Evolutionary conservation across 2,113 vertebrate species (phyloP).

Genomic region (Brachypteracias leptosomus): DNA sequence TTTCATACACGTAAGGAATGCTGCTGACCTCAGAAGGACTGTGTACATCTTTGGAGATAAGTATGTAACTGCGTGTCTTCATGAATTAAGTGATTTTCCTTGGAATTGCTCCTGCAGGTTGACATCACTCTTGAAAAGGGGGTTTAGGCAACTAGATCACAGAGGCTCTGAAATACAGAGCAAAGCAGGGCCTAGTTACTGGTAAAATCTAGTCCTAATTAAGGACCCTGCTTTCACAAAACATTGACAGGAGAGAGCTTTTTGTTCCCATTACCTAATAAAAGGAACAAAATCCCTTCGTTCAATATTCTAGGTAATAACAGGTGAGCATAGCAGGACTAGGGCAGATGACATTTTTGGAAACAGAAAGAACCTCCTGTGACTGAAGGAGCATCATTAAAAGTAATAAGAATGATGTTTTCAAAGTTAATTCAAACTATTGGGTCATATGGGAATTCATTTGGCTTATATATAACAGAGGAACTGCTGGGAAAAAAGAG

Average conservation of each 20-base stretch:
- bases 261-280: neutral
- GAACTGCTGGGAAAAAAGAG: neutral
- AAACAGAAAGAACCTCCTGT: neutral
- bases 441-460: neutral
- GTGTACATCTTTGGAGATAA: neutral
- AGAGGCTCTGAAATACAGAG: neutral
- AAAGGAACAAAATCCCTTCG: neutral
- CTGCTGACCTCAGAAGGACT: neutral
- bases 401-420: neutral
- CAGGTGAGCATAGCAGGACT: neutral
- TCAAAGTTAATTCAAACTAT: neutral
- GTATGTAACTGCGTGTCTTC: accelerated
- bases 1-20: neutral
- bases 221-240: neutral
- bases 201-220: neutral
- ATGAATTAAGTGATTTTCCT: neutral
- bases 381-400: neutral
- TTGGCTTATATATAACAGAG: neutral
- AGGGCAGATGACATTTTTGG: neutral
- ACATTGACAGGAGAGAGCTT: neutral
- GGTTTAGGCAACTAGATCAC: neutral
- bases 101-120: neutral
- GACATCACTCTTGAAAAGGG: neutral
- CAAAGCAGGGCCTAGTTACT: neutral
- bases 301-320: neutral